Percentiles rank a stretch among this genome's conserved stretches.
Conservation (phyloP, 2,888 invertebrate genomes). For the Slavum lentiscoides region DNA sequence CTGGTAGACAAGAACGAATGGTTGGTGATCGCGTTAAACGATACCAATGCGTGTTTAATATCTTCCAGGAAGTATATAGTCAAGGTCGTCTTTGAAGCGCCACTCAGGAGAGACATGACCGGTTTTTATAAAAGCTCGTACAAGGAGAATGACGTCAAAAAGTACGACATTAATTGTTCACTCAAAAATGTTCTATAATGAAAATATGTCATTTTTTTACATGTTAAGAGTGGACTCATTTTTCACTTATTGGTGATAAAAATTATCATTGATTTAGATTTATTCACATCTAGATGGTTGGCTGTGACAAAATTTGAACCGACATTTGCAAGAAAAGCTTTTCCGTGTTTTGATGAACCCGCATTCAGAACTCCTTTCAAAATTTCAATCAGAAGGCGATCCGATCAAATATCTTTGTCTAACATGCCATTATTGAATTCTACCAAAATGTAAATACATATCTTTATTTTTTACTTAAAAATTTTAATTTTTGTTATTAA, state of each 20-base stretch:
- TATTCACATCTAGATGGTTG: constrained; percentile 65
- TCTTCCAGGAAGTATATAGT: background rate
- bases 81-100: constrained; percentile 9
- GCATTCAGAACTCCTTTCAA: constrained; percentile 81
- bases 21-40: background rate
- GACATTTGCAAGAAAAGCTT: constrained; percentile 78
- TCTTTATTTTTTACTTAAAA: too few species aligned
- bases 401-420: constrained; percentile 69
- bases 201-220: too few species aligned
- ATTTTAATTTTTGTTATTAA: too few species aligned
- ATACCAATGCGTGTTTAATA: background rate
- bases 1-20: background rate
- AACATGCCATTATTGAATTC: constrained; percentile 73
- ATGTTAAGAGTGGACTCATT: too few species aligned
- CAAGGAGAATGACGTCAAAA: background rate
- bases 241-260: too few species aligned
- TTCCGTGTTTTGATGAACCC: constrained; percentile 93
- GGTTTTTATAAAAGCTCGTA: constrained; percentile 54
- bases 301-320: constrained; percentile 83
- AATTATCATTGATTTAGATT: too few species aligned
- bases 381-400: constrained; percentile 69
- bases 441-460: constrained; percentile 45
- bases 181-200: too few species aligned
- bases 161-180: background rate
- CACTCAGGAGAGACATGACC: constrained; percentile 47